Percentiles rank a stretch among this genome's conserved stretches.
Evolutionary conservation across 2,797 vertebrate species (phyloP).

Genomic region (Oreortyx pictus): DNA sequence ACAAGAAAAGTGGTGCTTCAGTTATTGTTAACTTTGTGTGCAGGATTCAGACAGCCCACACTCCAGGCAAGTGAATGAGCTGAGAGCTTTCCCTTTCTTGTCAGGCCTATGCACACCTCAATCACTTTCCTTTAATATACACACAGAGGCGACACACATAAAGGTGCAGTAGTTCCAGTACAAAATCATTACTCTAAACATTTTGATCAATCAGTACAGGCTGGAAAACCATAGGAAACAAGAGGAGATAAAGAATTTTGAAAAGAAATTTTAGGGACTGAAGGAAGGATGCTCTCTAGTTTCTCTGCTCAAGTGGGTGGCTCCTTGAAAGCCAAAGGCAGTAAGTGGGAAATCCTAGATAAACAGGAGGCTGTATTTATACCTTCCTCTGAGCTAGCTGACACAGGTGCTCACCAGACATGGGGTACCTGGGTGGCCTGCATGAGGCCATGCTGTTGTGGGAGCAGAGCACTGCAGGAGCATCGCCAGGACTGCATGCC

Average conservation of each 20-base stretch:
- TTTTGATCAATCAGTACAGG: not conserved
- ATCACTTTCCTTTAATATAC: not conserved
- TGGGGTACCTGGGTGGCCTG: conserved; percentile 56
- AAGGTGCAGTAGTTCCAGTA: not conserved
- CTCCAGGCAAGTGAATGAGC: not conserved
- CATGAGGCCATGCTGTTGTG: fast-evolving
- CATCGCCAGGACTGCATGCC: fast-evolving
- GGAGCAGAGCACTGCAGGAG: not conserved
- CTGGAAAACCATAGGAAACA: not conserved
- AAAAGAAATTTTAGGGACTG: not conserved
- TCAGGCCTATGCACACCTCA: not conserved
- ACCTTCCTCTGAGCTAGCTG: conserved; percentile 34
- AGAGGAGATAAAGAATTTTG: not conserved
- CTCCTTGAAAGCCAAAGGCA: not conserved
- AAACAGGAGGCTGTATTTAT: conserved; percentile 30
- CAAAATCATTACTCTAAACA: not conserved
- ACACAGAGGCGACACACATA: not conserved
- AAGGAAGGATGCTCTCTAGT: not conserved
- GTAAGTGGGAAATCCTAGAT: conserved; percentile 42
- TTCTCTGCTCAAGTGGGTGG: not conserved
- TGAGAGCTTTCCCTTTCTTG: not conserved
- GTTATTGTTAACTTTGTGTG: not conserved
- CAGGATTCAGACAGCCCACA: not conserved
- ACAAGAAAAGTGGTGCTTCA: not conserved
- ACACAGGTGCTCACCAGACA: conserved; percentile 66